A percentile compares a stretch with the other conserved stretches of the same genome.
phyloP scores from a whole-genome alignment of 2,797 vertebrate species.

The Pipistrellus pipistrellus region DNA sequence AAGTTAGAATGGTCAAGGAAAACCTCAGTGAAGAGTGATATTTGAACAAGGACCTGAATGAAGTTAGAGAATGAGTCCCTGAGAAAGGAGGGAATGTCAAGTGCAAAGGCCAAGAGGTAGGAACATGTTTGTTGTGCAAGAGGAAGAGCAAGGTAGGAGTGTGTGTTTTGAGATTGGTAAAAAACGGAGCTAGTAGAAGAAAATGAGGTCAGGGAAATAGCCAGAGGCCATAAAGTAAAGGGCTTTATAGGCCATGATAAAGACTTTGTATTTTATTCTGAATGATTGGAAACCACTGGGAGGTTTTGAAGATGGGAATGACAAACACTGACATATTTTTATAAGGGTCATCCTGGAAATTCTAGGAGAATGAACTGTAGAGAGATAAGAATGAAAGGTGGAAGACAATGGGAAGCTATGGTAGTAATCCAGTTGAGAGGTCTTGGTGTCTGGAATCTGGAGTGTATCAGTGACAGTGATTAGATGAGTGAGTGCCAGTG shows the following conservation, averaged over 20 bases:
- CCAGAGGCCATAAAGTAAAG: not conserved
- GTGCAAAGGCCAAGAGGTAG: not conserved
- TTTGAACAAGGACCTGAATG: constrained; percentile 30
- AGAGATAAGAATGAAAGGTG: constrained; percentile 29
- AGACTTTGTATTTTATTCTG: constrained; percentile 41
- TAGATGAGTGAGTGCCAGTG: not conserved
- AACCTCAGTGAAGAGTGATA: not conserved
- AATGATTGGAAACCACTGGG: not conserved
- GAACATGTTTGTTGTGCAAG: constrained; percentile 1
- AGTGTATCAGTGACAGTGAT: not conserved
- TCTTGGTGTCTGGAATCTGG: not conserved
- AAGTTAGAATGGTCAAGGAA: constrained; percentile 5
- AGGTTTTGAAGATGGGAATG: constrained; percentile 41
- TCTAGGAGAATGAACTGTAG: not conserved
- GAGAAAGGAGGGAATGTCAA: not conserved
- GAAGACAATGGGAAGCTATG: not conserved
- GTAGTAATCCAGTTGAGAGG: not conserved
- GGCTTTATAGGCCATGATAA: not conserved
- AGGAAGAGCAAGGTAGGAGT: not conserved
- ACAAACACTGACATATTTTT: constrained; percentile 16
- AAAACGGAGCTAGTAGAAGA: not conserved
- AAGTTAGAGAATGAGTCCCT: constrained; percentile 6
- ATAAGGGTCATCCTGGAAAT: constrained; percentile 10
- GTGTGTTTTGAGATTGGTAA: constrained; percentile 4
- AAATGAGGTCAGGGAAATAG: constrained; percentile 18